Evolutionary conservation across 23 tunicate species (phyloP).

Genomic region (Botrylloides violaceus): DNA sequence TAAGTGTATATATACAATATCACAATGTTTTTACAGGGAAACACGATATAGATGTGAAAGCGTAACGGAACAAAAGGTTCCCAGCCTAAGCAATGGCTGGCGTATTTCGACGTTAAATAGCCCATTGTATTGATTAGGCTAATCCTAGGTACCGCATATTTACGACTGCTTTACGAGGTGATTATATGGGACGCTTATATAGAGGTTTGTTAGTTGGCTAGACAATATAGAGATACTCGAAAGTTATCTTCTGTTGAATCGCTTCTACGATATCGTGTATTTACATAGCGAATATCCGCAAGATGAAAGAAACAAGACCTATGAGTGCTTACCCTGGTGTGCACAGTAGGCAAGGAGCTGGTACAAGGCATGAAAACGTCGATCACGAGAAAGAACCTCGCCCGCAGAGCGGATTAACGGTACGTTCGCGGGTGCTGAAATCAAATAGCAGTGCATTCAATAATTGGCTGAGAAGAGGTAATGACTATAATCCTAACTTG

Average conservation of each 20-base stretch:
- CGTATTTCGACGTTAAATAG: too few relatives aligned
- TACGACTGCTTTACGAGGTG: too few relatives aligned
- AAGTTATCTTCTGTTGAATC: background rate
- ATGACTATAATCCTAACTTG: background rate
- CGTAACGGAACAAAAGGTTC: slow-evolving; percentile 10
- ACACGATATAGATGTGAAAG: slow-evolving; percentile 2
- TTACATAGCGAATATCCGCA: background rate
- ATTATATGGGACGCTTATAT: too few relatives aligned
- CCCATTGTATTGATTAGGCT: too few relatives aligned
- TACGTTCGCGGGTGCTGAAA: slow-evolving; percentile 5
- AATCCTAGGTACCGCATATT: too few relatives aligned
- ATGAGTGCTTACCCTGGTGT: background rate
- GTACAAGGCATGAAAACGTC: background rate
- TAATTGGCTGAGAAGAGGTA: slow-evolving; percentile 17
- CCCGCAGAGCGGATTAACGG: background rate
- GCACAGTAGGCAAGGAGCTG: background rate
- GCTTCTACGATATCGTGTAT: background rate
- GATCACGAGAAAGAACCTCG: background rate
- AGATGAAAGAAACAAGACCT: background rate
- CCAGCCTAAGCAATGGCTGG: too few relatives aligned
- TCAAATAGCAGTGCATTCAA: slow-evolving; percentile 11
- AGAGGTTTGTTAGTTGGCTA: background rate
- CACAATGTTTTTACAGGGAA: slow-evolving; percentile 3
- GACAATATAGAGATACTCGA: background rate
- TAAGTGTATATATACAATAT: too few relatives aligned